These are phyloP conservation scores for Ectropis crepuscularia DNA, from an alignment of 2,888 invertebrate genomes.

Conservation along the genomic window DNA sequence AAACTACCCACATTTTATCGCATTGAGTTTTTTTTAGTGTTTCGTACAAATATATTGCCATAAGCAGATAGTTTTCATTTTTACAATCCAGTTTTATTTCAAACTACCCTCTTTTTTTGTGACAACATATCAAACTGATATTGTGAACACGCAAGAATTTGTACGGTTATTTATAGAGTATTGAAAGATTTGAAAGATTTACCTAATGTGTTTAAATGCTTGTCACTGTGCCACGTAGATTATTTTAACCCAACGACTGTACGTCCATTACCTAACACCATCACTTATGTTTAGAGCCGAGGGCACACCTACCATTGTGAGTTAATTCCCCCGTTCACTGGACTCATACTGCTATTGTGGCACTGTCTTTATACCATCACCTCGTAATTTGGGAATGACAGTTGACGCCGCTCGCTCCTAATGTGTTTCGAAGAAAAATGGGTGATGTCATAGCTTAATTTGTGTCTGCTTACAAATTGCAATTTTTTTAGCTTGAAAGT, in stretches of 20 bases:
- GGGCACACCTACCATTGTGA: slow-evolving; percentile 56
- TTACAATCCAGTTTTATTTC: too few species aligned
- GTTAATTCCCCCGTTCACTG: slow-evolving; percentile 64
- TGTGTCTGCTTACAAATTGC: slow-evolving; percentile 6
- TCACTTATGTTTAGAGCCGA: slow-evolving; percentile 72
- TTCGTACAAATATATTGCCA: too few species aligned
- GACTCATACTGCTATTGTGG: slow-evolving; percentile 60
- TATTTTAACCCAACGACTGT: slow-evolving; percentile 28
- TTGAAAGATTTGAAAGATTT: too few species aligned
- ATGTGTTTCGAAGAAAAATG: slow-evolving; percentile 36
- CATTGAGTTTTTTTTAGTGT: too few species aligned
- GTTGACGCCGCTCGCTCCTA: slow-evolving; percentile 37
- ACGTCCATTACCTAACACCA: slow-evolving; percentile 70
- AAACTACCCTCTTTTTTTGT: too few species aligned
- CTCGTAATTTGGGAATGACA: slow-evolving; percentile 49
- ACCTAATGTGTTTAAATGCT: background rate
- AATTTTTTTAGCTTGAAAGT: background rate
- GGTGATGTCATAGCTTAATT: slow-evolving; percentile 18
- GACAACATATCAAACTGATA: too few species aligned
- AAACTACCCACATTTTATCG: too few species aligned
- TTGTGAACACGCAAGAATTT: too few species aligned
- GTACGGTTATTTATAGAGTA: too few species aligned
- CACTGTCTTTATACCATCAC: slow-evolving; percentile 46
- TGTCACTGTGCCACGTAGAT: background rate
- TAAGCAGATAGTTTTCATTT: too few species aligned